Conservation (phyloP, 2,113 vertebrate genomes). For the Psammodynastes pulverulentus region DNA sequence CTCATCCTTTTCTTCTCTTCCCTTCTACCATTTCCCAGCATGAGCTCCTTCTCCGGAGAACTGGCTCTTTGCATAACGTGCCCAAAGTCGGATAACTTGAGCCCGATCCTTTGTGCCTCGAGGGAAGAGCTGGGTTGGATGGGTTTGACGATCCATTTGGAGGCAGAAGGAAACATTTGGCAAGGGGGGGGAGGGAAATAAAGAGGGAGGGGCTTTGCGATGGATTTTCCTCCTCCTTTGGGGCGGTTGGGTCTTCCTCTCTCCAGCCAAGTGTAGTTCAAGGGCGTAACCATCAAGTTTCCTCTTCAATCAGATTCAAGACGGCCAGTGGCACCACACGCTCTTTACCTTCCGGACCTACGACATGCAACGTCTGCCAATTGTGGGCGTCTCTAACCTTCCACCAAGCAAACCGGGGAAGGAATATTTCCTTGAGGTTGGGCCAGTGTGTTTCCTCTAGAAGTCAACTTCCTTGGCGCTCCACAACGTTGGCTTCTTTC, state of each 20-base stretch:
- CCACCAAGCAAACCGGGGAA: conserved; percentile 75
- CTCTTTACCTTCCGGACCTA: conserved; percentile 87
- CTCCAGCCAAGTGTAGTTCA: background rate
- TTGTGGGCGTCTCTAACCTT: conserved; percentile 82
- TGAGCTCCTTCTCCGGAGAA: background rate
- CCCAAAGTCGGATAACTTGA: background rate
- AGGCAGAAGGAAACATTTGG: background rate
- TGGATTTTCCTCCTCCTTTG: background rate
- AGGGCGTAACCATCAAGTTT: background rate
- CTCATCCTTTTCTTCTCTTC: background rate
- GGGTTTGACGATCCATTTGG: background rate
- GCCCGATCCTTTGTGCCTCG: background rate
- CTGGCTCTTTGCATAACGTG: background rate
- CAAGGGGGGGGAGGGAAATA: too few species aligned
- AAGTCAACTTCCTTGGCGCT: conserved; percentile 35
- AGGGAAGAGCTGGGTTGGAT: background rate
- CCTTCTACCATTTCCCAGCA: background rate
- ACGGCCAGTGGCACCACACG: conserved; percentile 89
- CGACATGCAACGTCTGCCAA: conserved; percentile 87
- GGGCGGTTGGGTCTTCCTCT: background rate
- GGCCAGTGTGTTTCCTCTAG: conserved; percentile 92
- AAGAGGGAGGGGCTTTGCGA: background rate
- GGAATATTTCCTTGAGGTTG: conserved; percentile 88
- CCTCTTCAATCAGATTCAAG: conserved; percentile 76
- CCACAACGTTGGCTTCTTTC: conserved; percentile 53